These are phyloP conservation scores for Anguilla megastoma DNA, from an alignment of 2,797 vertebrate species.

Conservation along the genomic window DNA sequence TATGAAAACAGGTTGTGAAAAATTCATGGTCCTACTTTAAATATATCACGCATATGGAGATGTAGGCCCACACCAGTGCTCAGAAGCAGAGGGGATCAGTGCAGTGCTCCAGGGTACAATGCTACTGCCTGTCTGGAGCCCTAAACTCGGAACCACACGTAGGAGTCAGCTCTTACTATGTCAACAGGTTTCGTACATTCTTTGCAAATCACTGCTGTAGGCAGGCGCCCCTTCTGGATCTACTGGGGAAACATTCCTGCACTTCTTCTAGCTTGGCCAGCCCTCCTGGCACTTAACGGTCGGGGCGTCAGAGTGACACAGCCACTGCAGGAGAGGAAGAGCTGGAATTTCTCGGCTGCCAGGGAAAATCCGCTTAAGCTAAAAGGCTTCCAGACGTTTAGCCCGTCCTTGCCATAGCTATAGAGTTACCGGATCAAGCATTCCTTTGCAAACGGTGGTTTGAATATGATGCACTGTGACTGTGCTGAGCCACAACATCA, in stretches of 20 bases:
- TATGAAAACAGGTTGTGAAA: background rate
- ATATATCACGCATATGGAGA: background rate
- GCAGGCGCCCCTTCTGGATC: background rate
- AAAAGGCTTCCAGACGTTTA: background rate
- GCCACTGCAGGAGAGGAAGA: background rate
- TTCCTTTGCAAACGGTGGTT: background rate
- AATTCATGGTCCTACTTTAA: background rate
- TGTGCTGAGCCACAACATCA: background rate
- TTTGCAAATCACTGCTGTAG: background rate
- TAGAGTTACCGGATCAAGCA: constrained; percentile 7
- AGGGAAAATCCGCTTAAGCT: constrained; percentile 4
- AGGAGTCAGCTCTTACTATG: background rate
- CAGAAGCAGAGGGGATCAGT: background rate
- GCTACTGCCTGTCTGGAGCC: background rate
- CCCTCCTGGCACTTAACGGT: background rate
- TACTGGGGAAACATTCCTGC: background rate
- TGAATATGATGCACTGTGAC: background rate
- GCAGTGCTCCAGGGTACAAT: background rate
- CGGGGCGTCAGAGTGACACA: background rate
- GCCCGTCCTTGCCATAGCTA: background rate
- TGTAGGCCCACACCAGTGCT: background rate
- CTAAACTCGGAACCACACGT: background rate
- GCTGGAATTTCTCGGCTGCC: background rate
- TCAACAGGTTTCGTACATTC: background rate
- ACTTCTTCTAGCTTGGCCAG: background rate